Evolutionary conservation across 2,888 invertebrate genomes (phyloP), one percentile per base, ranked within the genome.

Genomic region (Meteorus cinctellus): DNA sequence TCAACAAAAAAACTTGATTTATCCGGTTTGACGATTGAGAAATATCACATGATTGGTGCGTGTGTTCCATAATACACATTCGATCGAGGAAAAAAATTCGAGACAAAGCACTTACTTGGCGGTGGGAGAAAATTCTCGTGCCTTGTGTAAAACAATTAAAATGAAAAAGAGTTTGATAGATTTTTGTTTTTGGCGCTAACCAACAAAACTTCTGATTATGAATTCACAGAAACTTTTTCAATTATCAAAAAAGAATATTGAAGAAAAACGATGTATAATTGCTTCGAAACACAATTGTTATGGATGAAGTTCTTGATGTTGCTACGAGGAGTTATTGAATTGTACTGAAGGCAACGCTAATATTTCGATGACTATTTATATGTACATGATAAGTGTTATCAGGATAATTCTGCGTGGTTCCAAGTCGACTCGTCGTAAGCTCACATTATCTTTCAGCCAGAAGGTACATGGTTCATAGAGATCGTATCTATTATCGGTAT

Each of bases 81-180:
- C 60, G 3, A 73, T 75, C 66, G 67, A 68, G 82, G 77, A 71
- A 45, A 78, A 77, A 60, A 36, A 60, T 76, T 67, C 55, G 29
- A 62, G 2, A 27, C 41, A 59, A 73, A 31, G 29, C 76, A 79
- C 82, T 68, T 88, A 91, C 90, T 86, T 92, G 92, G 90, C 89
- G 90, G 90, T 90, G 88, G 89, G 91, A 91, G 91, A 92, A 90
- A 92, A 92, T 92, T 92, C 92, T 92, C 91, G 92, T 92, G 92
- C 92, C 91, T 92, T 92, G 80, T 85, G 82, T 85, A 82, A 81
- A 81, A 86, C 84, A 81, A 83, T 85, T 85, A 77, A 82, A 86
- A 84, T 70, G 85, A 86, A 84, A 79, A 51, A 72, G 72, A 75
- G 75, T 78, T 67, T 75, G 60, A 31, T 14, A 59, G 62, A 63